Evolutionary conservation across 2,113 vertebrate species (phyloP).

Genomic region (Anser cygnoides): DNA sequence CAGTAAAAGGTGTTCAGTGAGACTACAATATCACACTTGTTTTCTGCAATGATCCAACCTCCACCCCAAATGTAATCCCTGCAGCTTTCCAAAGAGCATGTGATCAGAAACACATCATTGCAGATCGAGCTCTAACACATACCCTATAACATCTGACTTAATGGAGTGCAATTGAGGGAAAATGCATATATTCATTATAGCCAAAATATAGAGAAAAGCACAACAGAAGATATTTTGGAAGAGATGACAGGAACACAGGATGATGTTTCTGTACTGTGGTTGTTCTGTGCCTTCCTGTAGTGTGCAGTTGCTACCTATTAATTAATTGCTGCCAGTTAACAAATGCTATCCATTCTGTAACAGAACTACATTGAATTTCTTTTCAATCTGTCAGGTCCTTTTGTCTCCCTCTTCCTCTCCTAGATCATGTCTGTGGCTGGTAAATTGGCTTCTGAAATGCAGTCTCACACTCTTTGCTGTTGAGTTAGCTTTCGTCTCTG

Average conservation of each 20-base stretch:
- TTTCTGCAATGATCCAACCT: not conserved
- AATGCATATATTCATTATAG: not conserved
- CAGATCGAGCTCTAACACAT: not conserved
- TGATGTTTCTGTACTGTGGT: not conserved
- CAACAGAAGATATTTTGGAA: not conserved
- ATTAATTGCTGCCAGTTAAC: constrained; percentile 12
- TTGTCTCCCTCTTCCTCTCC: not conserved
- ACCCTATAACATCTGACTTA: not conserved
- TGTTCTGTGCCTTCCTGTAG: not conserved
- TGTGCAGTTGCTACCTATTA: not conserved
- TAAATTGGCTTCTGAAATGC: constrained; percentile 49
- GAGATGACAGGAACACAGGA: not conserved
- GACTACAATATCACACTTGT: not conserved
- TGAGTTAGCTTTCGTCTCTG: not conserved
- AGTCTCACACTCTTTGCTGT: constrained; percentile 23
- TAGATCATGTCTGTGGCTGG: not conserved
- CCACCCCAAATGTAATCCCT: not conserved
- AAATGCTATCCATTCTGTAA: not conserved
- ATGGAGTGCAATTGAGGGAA: not conserved
- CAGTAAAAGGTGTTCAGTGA: not conserved
- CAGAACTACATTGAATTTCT: not conserved
- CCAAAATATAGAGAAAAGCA: not conserved
- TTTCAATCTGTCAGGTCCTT: constrained; percentile 8
- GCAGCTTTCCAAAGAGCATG: not conserved
- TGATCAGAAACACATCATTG: not conserved